Percentiles rank a stretch among this genome's conserved stretches.
phyloP scores from a whole-genome alignment of 2,797 vertebrate genomes.

The Miichthys miiuy region DNA sequence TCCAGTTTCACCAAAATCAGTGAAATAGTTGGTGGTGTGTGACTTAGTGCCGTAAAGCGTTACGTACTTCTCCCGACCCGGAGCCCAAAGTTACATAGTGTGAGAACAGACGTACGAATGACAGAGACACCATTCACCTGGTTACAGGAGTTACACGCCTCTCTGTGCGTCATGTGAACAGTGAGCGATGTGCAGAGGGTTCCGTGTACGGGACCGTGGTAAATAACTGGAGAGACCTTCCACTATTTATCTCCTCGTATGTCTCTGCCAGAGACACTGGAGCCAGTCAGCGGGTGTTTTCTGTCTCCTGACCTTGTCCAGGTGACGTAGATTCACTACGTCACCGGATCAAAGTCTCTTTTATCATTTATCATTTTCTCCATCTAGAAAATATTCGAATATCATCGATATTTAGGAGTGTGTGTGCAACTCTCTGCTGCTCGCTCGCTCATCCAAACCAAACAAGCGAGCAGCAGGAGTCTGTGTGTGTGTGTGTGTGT shows the following conservation, averaged over 20 bases:
- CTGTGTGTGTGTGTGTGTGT: slow-evolving; percentile 28
- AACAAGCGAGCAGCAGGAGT: slow-evolving; percentile 66
- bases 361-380: slow-evolving; percentile 12
- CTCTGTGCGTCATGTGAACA: neutral
- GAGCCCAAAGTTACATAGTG: no score
- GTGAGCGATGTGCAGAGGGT: slow-evolving; percentile 55
- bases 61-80: no score
- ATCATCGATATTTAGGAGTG: neutral
- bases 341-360: slow-evolving; percentile 23
- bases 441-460: slow-evolving; percentile 62
- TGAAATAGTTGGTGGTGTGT: no score
- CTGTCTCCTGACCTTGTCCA: slow-evolving; percentile 63
- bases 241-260: slow-evolving; percentile 44
- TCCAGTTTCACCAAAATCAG: no score
- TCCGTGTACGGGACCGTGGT: no score
- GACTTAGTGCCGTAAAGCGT: no score
- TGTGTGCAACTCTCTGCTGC: slow-evolving; percentile 11
- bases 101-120: no score
- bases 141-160: no score
- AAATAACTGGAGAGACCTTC: slow-evolving; percentile 49
- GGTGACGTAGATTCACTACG: slow-evolving; percentile 43
- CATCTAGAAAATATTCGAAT: no score
- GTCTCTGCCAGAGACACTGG: slow-evolving; percentile 46
- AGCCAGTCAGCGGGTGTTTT: slow-evolving; percentile 52
- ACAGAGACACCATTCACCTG: no score